Evolutionary conservation across 1,140 invertebrate species (phyloP).

Genomic region (Thereuonema tuberculata): DNA sequence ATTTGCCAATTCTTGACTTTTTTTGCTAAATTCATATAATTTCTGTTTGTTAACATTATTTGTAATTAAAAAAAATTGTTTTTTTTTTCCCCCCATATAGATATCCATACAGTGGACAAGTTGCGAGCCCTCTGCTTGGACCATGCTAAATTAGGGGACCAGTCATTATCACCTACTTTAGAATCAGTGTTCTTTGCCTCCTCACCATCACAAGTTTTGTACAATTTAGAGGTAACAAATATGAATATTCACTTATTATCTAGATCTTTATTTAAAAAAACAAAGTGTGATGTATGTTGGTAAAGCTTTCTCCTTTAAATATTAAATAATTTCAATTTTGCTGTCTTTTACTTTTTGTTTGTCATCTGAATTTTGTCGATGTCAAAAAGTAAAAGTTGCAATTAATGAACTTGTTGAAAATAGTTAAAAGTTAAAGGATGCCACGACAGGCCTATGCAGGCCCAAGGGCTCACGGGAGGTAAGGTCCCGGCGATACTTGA

Average conservation of each 20-base stretch:
- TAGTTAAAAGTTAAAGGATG: too few relatives aligned
- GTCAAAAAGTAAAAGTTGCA: too few relatives aligned
- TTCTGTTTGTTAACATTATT: conserved; percentile 1
- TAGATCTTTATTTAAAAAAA: conserved; percentile 6
- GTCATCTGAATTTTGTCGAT: too few relatives aligned
- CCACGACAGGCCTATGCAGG: too few relatives aligned
- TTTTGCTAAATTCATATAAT: neutral
- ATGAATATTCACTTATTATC: too few relatives aligned
- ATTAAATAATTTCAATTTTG: too few relatives aligned
- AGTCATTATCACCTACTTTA: conserved; percentile 36
- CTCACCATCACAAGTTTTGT: conserved; percentile 61
- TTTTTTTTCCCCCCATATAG: conserved; percentile 21
- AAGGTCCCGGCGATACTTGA: too few relatives aligned
- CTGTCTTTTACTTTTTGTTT: too few relatives aligned
- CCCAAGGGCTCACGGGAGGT: too few relatives aligned
- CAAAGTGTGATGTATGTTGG: too few relatives aligned
- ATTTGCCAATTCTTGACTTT: conserved; percentile 18
- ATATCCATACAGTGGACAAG: conserved; percentile 47
- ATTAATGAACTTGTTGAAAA: too few relatives aligned
- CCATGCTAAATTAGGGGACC: conserved; percentile 25
- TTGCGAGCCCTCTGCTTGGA: conserved; percentile 40
- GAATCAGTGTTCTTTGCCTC: conserved; percentile 57
- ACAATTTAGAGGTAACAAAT: conserved; percentile 50
- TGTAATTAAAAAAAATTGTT: neutral
- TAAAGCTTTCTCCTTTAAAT: too few relatives aligned